Evolutionary conservation across 2,888 invertebrate genomes (phyloP).

Genomic region (Ligdia adustata): DNA sequence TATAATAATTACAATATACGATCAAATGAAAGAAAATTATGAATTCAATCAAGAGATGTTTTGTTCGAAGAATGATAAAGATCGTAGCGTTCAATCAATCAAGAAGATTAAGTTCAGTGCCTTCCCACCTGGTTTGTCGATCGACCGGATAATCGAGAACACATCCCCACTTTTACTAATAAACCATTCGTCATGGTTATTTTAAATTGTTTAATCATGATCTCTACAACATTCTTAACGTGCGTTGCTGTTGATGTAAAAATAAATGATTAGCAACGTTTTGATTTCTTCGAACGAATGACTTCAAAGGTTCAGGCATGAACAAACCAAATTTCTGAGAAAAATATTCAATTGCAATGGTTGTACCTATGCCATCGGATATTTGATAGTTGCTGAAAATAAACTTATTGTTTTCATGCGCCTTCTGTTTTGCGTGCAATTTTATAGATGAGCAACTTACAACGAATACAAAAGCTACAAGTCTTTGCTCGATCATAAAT

Average conservation of each 20-base stretch:
- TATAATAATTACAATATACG: no score
- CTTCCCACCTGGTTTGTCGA: slow-evolving; percentile 55
- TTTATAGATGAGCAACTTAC: slow-evolving; percentile 4
- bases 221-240: slow-evolving; percentile 25
- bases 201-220: slow-evolving; percentile 36
- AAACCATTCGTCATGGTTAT: slow-evolving; percentile 39
- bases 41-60: slow-evolving; percentile 56
- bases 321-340: slow-evolving; percentile 7
- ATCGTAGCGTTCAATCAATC: slow-evolving; percentile 60
- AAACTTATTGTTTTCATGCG: background rate
- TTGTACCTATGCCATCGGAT: background rate
- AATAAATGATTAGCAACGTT: slow-evolving; percentile 10
- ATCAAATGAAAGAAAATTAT: slow-evolving; percentile 52
- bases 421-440: background rate
- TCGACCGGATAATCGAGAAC: slow-evolving; percentile 51
- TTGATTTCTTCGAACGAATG: slow-evolving; percentile 8
- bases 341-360: slow-evolving; percentile 4
- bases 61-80: slow-evolving; percentile 55
- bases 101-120: slow-evolving; percentile 43
- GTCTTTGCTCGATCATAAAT: slow-evolving; percentile 60
- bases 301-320: slow-evolving; percentile 9
- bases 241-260: slow-evolving; percentile 9
- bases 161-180: slow-evolving; percentile 41
- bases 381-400: background rate
- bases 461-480: slow-evolving; percentile 23